A percentile compares a stretch with the other conserved stretches of the same genome.
Evolutionary conservation across 1,140 invertebrate genomes (phyloP).

Genomic region (Mylabris phalerata): DNA sequence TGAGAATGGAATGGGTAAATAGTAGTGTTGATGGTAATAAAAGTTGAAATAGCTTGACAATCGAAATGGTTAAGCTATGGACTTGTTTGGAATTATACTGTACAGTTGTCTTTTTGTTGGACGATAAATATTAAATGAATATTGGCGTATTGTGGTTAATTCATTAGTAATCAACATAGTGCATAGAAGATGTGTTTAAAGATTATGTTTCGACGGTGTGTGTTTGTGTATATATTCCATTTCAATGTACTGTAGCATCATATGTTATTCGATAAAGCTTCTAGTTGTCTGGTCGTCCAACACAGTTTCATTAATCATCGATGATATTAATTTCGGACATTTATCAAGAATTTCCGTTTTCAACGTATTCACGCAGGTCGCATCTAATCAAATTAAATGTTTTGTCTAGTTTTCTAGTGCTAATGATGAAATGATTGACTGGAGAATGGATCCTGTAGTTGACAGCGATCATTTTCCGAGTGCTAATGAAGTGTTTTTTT

Average conservation of each 20-base stretch:
- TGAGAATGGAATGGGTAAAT: no score
- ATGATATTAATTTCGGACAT: conserved; percentile 37
- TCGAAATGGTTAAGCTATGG: no score
- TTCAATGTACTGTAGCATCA: no score
- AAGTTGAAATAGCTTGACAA: no score
- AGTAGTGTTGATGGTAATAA: no score
- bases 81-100: no score
- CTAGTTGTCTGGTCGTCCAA: background rate
- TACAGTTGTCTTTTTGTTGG: no score
- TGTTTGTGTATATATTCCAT: background rate
- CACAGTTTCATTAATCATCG: conserved; percentile 35
- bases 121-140: no score
- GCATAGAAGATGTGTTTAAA: background rate
- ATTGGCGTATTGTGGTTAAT: no score
- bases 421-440: conserved; percentile 35
- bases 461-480: conserved; percentile 39
- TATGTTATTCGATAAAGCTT: background rate
- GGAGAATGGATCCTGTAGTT: conserved; percentile 24
- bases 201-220: background rate
- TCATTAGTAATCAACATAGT: no score
- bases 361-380: conserved; percentile 5
- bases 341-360: conserved; percentile 34
- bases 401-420: conserved; percentile 22
- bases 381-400: conserved; percentile 18
- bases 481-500: conserved; percentile 39